Percentiles rank a stretch among this genome's conserved stretches.
Conservation (phyloP, 2,113 vertebrate species). For the Dicentrarchus labrax region DNA sequence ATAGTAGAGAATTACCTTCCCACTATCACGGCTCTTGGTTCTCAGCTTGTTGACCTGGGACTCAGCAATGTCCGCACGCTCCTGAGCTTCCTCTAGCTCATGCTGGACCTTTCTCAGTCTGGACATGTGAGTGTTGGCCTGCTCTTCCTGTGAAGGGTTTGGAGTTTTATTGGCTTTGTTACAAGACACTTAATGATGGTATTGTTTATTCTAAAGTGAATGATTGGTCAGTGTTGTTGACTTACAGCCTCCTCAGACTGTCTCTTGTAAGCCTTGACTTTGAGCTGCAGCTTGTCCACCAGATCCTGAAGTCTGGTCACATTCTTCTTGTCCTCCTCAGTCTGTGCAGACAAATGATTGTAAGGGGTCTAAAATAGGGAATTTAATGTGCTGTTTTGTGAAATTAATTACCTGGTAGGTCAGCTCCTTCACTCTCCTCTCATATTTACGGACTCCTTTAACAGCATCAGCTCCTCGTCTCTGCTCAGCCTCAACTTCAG, state of each 20-base stretch:
- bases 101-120: constrained; percentile 20
- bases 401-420: not conserved
- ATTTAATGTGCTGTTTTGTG: not conserved
- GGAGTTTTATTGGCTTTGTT: not conserved
- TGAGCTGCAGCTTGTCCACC: not conserved
- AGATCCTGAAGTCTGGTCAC: constrained; percentile 79
- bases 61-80: constrained; percentile 55
- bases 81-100: constrained; percentile 54
- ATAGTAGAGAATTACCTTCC: constrained; percentile 27
- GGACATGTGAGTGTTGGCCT: constrained; percentile 53
- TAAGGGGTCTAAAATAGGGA: not conserved
- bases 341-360: constrained; percentile 23
- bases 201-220: not conserved
- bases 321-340: constrained; percentile 80
- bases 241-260: constrained; percentile 90
- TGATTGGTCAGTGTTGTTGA: not conserved
- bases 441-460: no score
- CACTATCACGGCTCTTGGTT: constrained; percentile 46
- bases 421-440: no score
- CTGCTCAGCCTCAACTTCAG: no score
- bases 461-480: no score
- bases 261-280: constrained; percentile 81
- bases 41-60: constrained; percentile 61
- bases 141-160: constrained; percentile 43
- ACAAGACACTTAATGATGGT: not conserved